phyloP scores from a whole-genome alignment of 2,113 vertebrate genomes.

The Sylvilagus bachmani region DNA sequence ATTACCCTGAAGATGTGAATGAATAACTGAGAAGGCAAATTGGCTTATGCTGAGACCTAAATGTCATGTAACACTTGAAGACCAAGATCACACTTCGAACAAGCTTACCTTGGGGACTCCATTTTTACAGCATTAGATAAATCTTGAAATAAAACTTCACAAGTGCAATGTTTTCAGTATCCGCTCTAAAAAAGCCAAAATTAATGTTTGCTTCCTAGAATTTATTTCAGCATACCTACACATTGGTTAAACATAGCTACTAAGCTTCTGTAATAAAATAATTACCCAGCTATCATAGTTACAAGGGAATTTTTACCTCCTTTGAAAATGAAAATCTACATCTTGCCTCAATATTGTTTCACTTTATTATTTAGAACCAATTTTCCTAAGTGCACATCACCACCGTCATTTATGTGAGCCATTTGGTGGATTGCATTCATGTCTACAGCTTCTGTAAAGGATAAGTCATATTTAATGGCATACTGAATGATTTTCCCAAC shows the following conservation, averaged over 20 bases:
- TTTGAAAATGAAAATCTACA: conserved; percentile 25
- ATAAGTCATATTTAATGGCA: conserved; percentile 61
- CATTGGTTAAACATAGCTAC: neutral
- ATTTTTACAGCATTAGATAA: neutral
- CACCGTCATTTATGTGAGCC: conserved; percentile 65
- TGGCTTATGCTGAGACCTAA: neutral
- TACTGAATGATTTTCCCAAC: conserved; percentile 58
- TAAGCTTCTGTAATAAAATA: neutral
- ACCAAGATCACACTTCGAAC: neutral
- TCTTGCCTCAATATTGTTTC: conserved; percentile 18
- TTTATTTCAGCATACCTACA: neutral
- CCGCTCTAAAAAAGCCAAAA: neutral
- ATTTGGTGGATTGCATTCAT: conserved; percentile 63
- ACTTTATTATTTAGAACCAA: conserved; percentile 34
- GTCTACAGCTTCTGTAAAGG: conserved; percentile 46
- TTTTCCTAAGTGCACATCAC: conserved; percentile 61
- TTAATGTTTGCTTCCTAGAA: neutral
- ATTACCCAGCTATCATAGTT: neutral
- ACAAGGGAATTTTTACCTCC: neutral
- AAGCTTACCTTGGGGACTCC: neutral
- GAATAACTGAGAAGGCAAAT: neutral
- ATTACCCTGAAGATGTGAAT: neutral
- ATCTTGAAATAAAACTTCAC: neutral
- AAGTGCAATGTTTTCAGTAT: neutral
- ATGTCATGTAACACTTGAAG: neutral